Evolutionary conservation across 2,888 invertebrate genomes (phyloP), one percentile per base, ranked within the genome.

Genomic region (Pyrrhia umbra): DNA sequence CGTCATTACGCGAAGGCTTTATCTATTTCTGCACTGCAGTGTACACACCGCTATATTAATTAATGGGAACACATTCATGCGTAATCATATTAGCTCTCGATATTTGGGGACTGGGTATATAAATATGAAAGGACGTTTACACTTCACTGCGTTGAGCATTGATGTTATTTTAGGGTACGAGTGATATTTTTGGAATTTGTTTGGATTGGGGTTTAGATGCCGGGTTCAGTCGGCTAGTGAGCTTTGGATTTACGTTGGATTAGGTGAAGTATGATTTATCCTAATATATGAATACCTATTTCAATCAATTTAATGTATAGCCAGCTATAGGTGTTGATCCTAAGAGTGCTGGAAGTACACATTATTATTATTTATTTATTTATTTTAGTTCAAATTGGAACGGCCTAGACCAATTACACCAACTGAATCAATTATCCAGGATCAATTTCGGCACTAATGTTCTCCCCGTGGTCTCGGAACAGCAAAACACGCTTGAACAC

Each of bases 31-130:
- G 56, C 59, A 68, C 51, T 70, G 65, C 75, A 63, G 64, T 64
- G 59, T 61, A 75, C 50, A 67, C 63, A 50, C 79, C 63, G 55
- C 61, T 42, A 78, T 61, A 80, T 79, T 79, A 80, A 79, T 77
- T 80, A 79, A 73, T 43, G 50, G 51, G 58, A 52, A 80, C 72
- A 79, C 78, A 80, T 68, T 55, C 60, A 51, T 18, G 54, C 52
- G 64, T 75, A 68, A 75, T 79, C 61, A 80, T 75, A 77, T 77
- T 70, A 70, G 37, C 72, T 54, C 60, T 49, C 60, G 43, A 75
- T 79, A 71, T 74, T 64, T 46, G 57, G 39, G 54, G 25, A 30
- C 34, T 20, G 50, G 40, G 9, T 56, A 30, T 47, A 20, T 40
- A 69, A 51, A 61, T 46, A 46, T 52, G 47, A 52, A 49, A 43